Evolutionary conservation across 2,888 invertebrate species (phyloP).

Genomic region (Exephanes ischioxanthus): DNA sequence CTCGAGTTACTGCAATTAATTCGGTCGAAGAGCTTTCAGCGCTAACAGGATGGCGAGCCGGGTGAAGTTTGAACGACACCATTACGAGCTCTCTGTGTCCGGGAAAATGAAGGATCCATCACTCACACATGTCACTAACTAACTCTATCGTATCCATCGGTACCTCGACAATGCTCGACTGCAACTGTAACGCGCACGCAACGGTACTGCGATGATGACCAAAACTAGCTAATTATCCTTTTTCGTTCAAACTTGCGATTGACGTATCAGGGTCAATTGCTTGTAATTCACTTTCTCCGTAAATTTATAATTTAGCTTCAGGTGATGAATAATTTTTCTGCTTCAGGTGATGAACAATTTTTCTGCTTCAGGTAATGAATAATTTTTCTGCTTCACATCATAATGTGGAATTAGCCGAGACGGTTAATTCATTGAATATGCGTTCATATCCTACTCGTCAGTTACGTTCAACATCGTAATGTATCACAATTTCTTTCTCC

Average conservation of each 20-base stretch:
- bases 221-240: neutral
- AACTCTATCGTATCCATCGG: neutral
- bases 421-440: neutral
- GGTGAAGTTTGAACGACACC: constrained; percentile 29
- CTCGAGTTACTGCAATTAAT: constrained; percentile 50
- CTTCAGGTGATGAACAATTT: too few relatives aligned
- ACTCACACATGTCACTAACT: constrained; percentile 16
- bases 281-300: neutral
- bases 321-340: neutral
- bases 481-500: neutral
- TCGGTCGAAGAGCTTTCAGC: constrained; percentile 43
- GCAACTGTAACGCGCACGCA: neutral
- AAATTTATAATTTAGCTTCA: neutral
- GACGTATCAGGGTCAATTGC: neutral
- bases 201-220: neutral
- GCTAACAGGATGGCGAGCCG: constrained; percentile 35
- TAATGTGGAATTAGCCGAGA: neutral
- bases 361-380: neutral
- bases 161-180: neutral
- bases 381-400: neutral
- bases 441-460: neutral
- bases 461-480: neutral
- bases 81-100: constrained; percentile 12
- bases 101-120: constrained; percentile 33
- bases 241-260: neutral